These are phyloP conservation scores for Betta splendens DNA, from an alignment of 2,797 vertebrate species.

Conservation along the genomic window DNA sequence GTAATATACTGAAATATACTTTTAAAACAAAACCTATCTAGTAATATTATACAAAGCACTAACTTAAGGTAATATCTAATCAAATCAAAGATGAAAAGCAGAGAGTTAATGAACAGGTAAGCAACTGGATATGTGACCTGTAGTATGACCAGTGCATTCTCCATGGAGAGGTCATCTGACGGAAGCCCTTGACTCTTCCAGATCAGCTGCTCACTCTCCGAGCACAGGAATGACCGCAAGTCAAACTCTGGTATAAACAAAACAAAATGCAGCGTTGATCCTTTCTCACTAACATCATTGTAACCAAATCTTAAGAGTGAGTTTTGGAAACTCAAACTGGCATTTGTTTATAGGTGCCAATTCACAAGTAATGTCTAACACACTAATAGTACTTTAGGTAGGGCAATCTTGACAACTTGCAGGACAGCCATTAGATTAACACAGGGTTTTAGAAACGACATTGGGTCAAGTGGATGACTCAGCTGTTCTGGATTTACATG, in stretches of 20 bases:
- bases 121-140: constrained; percentile 82
- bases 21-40: background rate
- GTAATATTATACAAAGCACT: too few relatives aligned
- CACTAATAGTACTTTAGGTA: background rate
- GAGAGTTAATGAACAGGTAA: background rate
- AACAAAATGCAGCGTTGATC: constrained; percentile 71
- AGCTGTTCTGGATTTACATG: constrained; percentile 7
- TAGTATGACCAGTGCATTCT: constrained; percentile 95
- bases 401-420: constrained; percentile 7
- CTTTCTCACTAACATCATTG: constrained; percentile 69
- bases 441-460: background rate
- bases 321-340: background rate
- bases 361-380: background rate
- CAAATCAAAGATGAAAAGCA: background rate
- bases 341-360: background rate
- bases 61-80: background rate
- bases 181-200: constrained; percentile 98
- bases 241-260: constrained; percentile 85
- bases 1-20: background rate
- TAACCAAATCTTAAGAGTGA: background rate
- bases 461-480: background rate
- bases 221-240: constrained; percentile 91
- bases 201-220: constrained; percentile 96
- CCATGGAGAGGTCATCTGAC: constrained; percentile 97
- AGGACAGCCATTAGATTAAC: background rate